Evolutionary conservation across 2,113 vertebrate species (phyloP), one percentile per base, ranked within the genome.

Genomic region (Cisticola juncidis): DNA sequence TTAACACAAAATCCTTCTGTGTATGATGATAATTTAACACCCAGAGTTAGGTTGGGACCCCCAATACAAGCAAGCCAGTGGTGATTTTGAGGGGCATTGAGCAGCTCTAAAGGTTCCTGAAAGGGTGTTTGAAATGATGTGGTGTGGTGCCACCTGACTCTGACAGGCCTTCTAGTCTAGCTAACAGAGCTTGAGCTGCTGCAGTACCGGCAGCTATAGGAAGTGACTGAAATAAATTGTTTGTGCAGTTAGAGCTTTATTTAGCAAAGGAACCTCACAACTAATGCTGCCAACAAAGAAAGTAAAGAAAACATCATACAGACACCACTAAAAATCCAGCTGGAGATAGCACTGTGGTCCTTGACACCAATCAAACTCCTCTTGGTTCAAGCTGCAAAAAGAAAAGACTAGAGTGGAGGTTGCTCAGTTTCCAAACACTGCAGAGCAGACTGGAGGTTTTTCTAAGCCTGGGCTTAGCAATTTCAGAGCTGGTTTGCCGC

Each of bases 221-320:
- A 96, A 96, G 82, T 96, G 93, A 92, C 80, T 94, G 90, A 95
- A 94, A 95, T 89, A 95, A 94, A 91, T 94, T 77, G 74, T 94
- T 87, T 71, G 87, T 95, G 87, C 83, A 87, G 81, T 51, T 68
- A 85, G 86, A 89, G 86, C 69, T 94, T 92, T 96, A 92, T 91
- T 92, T 92, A 95, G 92, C 86, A 70, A 83, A 58, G 87, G 80
- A 86, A 91, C 77, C 74, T 94, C 60, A 70, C 68, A 92, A 58
- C 81, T 88, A 92, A 81, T 74, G 80, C 76, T 86, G 71, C 88
- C 88, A 81, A 68, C 65, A 83, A 70, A 64, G 80, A 72, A 87
- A 83, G 51, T 72, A 78, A 93, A 78, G 82, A 64, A 90, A 95
- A 70, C n/a, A 47, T 58, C 35, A 35, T 45, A 44, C 44, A 84